Conservation (phyloP, 2,113 vertebrate genomes). For the Tachycineta bicolor region DNA sequence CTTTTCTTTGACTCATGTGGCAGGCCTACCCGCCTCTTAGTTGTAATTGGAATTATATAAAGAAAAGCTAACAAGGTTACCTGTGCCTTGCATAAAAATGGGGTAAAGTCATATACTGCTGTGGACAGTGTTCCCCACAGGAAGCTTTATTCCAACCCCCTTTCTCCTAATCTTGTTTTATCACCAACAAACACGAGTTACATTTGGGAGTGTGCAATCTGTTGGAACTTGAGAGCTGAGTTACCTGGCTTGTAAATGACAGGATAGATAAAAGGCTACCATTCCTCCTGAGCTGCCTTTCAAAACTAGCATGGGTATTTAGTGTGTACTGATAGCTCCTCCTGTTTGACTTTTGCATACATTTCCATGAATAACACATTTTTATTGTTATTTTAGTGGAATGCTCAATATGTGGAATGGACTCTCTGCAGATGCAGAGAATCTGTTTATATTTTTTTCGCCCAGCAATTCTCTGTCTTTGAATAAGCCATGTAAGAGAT, state of each 20-base stretch:
- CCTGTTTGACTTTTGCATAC: slow-evolving; percentile 14
- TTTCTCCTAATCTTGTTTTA: background rate
- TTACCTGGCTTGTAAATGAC: background rate
- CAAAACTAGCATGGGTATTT: background rate
- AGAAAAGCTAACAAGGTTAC: background rate
- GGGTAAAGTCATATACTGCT: background rate
- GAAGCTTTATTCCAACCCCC: background rate
- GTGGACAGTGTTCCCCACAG: background rate
- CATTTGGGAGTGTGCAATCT: background rate
- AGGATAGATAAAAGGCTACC: background rate
- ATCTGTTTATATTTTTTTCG: background rate
- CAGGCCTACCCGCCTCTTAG: background rate
- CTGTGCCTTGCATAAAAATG: background rate
- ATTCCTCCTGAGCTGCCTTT: background rate
- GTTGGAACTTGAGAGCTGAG: background rate
- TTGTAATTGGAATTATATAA: background rate
- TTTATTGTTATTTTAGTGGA: background rate
- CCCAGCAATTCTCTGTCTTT: background rate
- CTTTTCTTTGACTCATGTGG: background rate
- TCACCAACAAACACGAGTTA: background rate
- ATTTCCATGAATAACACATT: background rate
- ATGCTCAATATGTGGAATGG: background rate
- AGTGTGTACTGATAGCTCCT: background rate
- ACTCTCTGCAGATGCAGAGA: background rate
- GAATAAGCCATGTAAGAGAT: background rate